These are phyloP conservation scores for Enteromius argenteus DNA, from an alignment of 2,797 vertebrate species.

Conservation along the genomic window DNA sequence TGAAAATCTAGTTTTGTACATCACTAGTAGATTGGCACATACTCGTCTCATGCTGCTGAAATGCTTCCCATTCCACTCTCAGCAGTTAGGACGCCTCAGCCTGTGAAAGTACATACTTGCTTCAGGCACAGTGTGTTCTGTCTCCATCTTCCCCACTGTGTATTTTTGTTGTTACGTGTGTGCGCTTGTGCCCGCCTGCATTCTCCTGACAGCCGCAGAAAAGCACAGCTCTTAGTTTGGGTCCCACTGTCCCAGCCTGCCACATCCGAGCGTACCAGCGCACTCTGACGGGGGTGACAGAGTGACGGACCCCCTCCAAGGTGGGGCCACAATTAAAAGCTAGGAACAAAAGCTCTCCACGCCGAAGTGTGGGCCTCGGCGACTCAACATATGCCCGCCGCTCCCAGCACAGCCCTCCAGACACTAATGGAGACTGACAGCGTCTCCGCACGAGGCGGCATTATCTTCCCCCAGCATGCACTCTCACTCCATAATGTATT, in stretches of 20 bases:
- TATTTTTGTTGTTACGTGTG: conserved; percentile 37
- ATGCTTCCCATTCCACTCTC: conserved; percentile 41
- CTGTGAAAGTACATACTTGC: conserved; percentile 44
- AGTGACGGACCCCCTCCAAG: conserved; percentile 45
- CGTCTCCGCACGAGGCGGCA: conserved; percentile 83
- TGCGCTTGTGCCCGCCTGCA: conserved; percentile 36
- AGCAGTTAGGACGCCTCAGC: conserved; percentile 29
- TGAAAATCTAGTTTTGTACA: background rate
- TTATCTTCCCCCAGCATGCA: conserved; percentile 87
- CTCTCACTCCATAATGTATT: conserved; percentile 85
- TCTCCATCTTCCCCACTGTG: conserved; percentile 47
- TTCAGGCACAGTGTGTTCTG: conserved; percentile 37
- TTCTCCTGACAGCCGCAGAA: conserved; percentile 36
- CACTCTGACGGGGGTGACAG: conserved; percentile 37
- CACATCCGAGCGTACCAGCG: conserved; percentile 31
- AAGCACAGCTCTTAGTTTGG: conserved; percentile 46
- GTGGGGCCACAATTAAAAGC: conserved; percentile 58
- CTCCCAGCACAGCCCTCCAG: conserved; percentile 77
- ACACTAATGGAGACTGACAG: conserved; percentile 84
- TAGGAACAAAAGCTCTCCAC: conserved; percentile 45
- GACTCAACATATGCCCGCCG: conserved; percentile 70
- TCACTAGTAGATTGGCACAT: conserved; percentile 23
- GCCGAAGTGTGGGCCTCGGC: conserved; percentile 34
- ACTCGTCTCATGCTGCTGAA: conserved; percentile 10
- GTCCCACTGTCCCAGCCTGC: conserved; percentile 41